Percentiles rank a stretch among this genome's conserved stretches.
phyloP scores from a whole-genome alignment of 2,113 vertebrate species.

The Dermatemys mawii region DNA sequence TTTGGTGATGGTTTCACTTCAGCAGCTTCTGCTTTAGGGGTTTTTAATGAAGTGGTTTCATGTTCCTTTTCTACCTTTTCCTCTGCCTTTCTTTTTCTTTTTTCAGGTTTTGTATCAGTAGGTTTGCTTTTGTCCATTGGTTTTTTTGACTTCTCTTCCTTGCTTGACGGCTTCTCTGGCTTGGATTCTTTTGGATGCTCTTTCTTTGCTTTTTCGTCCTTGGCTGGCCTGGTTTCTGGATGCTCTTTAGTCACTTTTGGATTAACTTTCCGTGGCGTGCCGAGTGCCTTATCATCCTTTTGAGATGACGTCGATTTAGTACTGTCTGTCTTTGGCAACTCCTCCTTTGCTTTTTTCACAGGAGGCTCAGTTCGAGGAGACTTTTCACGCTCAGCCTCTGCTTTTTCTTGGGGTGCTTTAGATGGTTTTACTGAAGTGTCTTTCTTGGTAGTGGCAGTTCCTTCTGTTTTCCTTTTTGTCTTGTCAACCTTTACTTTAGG shows the following conservation, averaged over 20 bases:
- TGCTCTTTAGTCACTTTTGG: conserved; percentile 82
- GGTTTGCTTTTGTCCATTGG: conserved; percentile 79
- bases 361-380: conserved; percentile 78
- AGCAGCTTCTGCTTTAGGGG: conserved; percentile 73
- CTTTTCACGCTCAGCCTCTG: conserved; percentile 80
- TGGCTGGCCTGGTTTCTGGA: conserved; percentile 79
- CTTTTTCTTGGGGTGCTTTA: conserved; percentile 83
- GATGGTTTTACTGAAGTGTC: conserved; percentile 76
- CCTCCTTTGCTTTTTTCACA: conserved; percentile 84
- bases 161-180: conserved; percentile 75
- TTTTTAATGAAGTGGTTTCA: conserved; percentile 69
- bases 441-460: conserved; percentile 79
- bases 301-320: conserved; percentile 78
- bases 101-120: conserved; percentile 82
- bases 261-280: conserved; percentile 81
- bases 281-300: conserved; percentile 82
- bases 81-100: conserved; percentile 85
- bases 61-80: conserved; percentile 83
- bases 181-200: conserved; percentile 82
- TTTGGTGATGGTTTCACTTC: conserved; percentile 82
- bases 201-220: conserved; percentile 83
- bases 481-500: conserved; percentile 85
- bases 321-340: conserved; percentile 79
- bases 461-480: conserved; percentile 85
- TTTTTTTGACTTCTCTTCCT: conserved; percentile 85